Percentiles rank a stretch among this genome's conserved stretches.
Conservation (phyloP, 2,113 vertebrate genomes). For the Tretioscincus oriximinensis region DNA sequence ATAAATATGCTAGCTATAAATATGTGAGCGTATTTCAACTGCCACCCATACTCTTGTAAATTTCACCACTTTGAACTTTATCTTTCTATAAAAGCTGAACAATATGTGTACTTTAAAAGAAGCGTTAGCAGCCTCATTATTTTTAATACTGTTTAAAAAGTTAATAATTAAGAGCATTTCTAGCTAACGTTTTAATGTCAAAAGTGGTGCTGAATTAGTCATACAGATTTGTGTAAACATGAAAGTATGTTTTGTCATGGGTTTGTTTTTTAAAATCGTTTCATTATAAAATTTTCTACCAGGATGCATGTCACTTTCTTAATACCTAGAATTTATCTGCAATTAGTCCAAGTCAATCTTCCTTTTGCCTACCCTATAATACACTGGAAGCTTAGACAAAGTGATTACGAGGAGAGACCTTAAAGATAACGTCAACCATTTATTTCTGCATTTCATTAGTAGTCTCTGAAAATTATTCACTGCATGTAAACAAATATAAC, state of each 20-base stretch:
- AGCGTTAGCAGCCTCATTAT: conserved; percentile 4
- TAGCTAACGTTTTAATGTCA: conserved; percentile 4
- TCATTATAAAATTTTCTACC: not conserved
- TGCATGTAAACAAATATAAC: too few species aligned
- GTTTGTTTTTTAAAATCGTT: conserved; percentile 7
- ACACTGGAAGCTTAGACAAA: not conserved
- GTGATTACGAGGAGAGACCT: not conserved
- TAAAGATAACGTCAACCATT: not conserved
- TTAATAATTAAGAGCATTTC: conserved; percentile 20
- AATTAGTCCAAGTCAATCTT: not conserved
- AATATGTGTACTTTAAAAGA: conserved; percentile 4
- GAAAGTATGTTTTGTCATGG: conserved; percentile 16
- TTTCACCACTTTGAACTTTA: conserved; percentile 15
- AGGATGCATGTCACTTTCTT: not conserved
- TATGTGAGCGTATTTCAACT: conserved; percentile 6
- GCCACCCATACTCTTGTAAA: not conserved
- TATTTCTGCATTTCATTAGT: too few species aligned
- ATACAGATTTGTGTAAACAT: conserved; percentile 16
- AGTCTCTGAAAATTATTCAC: too few species aligned
- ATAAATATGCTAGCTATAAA: conserved; percentile 34
- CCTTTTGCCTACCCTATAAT: not conserved
- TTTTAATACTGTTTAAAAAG: conserved; percentile 32
- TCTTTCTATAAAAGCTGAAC: conserved; percentile 1
- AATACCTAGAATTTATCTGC: not conserved
- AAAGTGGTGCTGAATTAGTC: conserved; percentile 2